Percentiles rank a stretch among this genome's conserved stretches.
phyloP scores from a whole-genome alignment of 2,113 vertebrate species.

The Machaerirhynchus nigripectus region DNA sequence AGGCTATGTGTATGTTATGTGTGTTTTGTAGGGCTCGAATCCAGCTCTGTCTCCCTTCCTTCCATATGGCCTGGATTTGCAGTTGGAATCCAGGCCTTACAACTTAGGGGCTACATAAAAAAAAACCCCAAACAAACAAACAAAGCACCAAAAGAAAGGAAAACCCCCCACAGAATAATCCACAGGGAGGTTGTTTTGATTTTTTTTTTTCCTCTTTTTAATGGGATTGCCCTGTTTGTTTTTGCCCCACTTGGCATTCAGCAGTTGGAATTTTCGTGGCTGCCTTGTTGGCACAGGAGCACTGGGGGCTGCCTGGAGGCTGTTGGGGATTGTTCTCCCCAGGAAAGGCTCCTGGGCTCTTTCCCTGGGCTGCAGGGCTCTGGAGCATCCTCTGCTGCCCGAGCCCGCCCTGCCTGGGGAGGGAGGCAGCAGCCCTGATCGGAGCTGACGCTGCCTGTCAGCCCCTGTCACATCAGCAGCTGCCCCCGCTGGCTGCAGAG shows the following conservation, averaged over 20 bases:
- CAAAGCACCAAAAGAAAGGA: not conserved
- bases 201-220: accelerated
- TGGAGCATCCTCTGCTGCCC: not conserved
- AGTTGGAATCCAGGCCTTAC: not conserved
- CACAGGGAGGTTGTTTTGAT: accelerated
- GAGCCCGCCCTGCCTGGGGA: accelerated
- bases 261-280: not conserved
- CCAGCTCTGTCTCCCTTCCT: not conserved
- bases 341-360: not conserved
- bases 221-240: not conserved
- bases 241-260: not conserved
- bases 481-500: not conserved
- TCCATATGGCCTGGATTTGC: not conserved
- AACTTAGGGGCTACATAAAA: not conserved
- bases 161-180: not conserved
- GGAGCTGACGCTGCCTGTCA: not conserved
- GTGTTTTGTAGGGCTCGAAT: not conserved
- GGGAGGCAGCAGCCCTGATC: not conserved
- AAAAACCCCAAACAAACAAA: not conserved
- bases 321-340: not conserved
- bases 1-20: not conserved
- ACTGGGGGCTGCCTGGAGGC: not conserved
- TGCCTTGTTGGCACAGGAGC: not conserved
- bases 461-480: not conserved
- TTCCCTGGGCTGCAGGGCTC: not conserved